phyloP scores from a whole-genome alignment of 1,140 invertebrate species.

The Trachymyrmex cornetzi region DNA sequence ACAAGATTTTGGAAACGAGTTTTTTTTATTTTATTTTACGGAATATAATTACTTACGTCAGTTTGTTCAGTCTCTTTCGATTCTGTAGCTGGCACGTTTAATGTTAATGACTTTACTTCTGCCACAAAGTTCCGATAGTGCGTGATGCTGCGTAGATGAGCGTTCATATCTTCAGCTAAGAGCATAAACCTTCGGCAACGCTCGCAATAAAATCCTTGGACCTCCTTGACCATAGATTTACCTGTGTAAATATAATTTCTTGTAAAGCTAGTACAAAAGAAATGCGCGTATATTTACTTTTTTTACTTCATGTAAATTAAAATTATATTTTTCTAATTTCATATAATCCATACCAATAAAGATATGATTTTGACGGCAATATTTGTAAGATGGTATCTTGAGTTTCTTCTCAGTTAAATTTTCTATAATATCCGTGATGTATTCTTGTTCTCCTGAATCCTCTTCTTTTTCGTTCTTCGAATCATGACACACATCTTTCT shows the following conservation, averaged over 20 bases:
- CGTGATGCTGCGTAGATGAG: conserved; percentile 83
- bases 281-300: not conserved
- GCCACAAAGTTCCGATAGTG: conserved; percentile 85
- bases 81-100: conserved; percentile 49
- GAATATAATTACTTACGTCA: conserved; percentile 49
- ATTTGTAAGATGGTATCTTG: conserved; percentile 84
- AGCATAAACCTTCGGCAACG: conserved; percentile 85
- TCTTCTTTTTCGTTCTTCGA: conserved; percentile 83
- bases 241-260: conserved; percentile 68
- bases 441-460: conserved; percentile 81
- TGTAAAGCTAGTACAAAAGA: not conserved
- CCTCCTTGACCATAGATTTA: conserved; percentile 84
- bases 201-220: conserved; percentile 84
- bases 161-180: conserved; percentile 82
- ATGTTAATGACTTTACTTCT: conserved; percentile 81
- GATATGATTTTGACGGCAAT: conserved; percentile 84
- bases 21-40: not conserved
- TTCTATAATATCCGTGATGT: conserved; percentile 82
- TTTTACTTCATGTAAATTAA: not conserved
- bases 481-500: conserved; percentile 82
- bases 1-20: not conserved
- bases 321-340: not conserved
- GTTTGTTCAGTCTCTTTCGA: conserved; percentile 72
- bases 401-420: conserved; percentile 79
- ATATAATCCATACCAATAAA: conserved; percentile 74